phyloP scores from a whole-genome alignment of 2,888 invertebrate species.

The Frankliniella fusca region DNA sequence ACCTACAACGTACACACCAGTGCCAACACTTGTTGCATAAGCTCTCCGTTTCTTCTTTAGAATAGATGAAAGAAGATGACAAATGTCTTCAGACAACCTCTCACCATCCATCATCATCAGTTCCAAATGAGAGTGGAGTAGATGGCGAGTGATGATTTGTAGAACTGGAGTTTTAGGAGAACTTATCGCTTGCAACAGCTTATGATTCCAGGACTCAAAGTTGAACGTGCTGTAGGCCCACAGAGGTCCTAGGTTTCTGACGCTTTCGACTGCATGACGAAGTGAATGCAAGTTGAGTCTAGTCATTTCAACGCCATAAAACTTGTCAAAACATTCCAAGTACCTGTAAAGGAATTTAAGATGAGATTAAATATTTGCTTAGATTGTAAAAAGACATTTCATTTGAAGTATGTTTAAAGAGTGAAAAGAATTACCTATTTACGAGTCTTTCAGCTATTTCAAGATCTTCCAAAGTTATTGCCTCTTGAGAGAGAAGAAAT shows the following conservation, averaged over 20 bases:
- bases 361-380: too few relatives aligned
- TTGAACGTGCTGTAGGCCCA: neutral
- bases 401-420: too few relatives aligned
- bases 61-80: neutral
- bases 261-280: neutral
- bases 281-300: neutral
- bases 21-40: neutral
- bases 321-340: neutral
- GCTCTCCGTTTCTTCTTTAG: neutral
- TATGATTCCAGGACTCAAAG: slow-evolving; percentile 1
- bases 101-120: neutral
- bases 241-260: neutral
- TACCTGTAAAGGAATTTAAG: too few relatives aligned
- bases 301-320: neutral
- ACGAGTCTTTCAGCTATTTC: neutral
- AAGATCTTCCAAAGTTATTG: neutral
- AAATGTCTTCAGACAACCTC: neutral
- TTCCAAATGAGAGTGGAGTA: neutral
- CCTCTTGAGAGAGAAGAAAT: neutral
- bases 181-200: neutral
- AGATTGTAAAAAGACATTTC: too few relatives aligned
- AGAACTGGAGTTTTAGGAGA: neutral
- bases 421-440: neutral
- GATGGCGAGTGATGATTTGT: neutral
- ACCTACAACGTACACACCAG: neutral